Evolutionary conservation across 2,113 vertebrate species (phyloP).

Genomic region (Elanoides forficatus): DNA sequence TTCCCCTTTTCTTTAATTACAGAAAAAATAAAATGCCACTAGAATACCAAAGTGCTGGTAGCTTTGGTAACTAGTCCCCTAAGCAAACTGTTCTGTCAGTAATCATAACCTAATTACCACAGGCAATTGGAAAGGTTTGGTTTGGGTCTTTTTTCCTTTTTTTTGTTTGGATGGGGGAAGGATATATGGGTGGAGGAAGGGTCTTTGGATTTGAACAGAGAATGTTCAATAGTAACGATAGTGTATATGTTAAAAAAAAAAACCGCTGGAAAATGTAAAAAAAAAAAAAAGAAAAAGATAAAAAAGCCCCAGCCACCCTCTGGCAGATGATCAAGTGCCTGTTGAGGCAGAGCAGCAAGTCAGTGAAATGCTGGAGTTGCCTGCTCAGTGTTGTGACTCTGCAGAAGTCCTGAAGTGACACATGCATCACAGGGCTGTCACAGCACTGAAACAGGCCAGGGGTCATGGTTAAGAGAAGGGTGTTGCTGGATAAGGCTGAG

Average conservation of each 20-base stretch:
- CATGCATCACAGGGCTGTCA: slow-evolving; percentile 81
- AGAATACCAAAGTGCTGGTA: slow-evolving; percentile 50
- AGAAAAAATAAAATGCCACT: slow-evolving; percentile 47
- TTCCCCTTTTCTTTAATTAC: slow-evolving; percentile 21
- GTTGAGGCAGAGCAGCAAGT: slow-evolving; percentile 60
- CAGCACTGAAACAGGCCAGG: slow-evolving; percentile 67
- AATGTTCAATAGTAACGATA: slow-evolving; percentile 8
- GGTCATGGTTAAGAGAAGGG: slow-evolving; percentile 71
- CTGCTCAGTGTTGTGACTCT: slow-evolving; percentile 67
- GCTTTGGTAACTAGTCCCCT: slow-evolving; percentile 62
- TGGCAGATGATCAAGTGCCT: slow-evolving; percentile 63
- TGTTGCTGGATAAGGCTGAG: slow-evolving; percentile 72
- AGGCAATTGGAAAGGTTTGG: slow-evolving; percentile 18
- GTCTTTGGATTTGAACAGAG: neutral
- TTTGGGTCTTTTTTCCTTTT: neutral
- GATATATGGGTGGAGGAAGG: neutral
- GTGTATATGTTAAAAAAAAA: neutral
- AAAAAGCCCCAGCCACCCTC: neutral
- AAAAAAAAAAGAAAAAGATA: fast-evolving
- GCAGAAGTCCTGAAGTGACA: slow-evolving; percentile 78
- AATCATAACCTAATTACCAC: slow-evolving; percentile 60
- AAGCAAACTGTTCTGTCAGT: slow-evolving; percentile 60
- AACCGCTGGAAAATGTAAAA: neutral
- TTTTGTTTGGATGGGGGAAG: neutral
- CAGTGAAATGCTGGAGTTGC: slow-evolving; percentile 36